Evolutionary conservation across 2,797 vertebrate species (phyloP).

Genomic region (Alosa sapidissima): DNA sequence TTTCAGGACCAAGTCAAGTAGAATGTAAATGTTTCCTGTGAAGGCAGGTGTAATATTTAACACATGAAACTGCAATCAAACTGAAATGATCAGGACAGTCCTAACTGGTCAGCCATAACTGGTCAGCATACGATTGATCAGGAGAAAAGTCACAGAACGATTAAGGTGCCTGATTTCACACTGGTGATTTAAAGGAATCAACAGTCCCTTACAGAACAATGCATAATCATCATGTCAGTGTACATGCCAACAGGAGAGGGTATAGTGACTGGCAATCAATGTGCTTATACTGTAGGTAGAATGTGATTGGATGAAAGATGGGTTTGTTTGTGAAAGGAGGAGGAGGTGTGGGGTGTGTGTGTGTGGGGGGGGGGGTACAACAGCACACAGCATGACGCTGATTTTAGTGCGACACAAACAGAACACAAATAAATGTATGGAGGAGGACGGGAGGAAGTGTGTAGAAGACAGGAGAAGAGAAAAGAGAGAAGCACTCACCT

Average conservation of each 20-base stretch:
- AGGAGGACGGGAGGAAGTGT: not conserved
- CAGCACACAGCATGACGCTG: not conserved
- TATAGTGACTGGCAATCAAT: not conserved
- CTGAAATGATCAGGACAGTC: not conserved
- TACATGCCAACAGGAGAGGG: not conserved
- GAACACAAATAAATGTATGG: not conserved
- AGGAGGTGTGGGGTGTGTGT: not conserved
- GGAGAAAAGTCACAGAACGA: no score
- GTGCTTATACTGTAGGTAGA: not conserved
- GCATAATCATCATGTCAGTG: not conserved
- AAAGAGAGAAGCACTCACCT: constrained; percentile 80
- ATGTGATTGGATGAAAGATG: not conserved
- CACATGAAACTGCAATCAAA: not conserved
- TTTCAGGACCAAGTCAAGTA: not conserved
- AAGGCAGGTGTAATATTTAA: not conserved
- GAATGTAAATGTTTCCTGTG: not conserved
- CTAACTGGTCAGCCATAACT: no score
- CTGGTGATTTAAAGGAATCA: not conserved
- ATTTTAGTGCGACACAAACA: constrained; percentile 23
- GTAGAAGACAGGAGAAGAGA: constrained; percentile 46
- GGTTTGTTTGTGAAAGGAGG: not conserved
- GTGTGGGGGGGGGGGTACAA: not conserved
- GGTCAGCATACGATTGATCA: no score
- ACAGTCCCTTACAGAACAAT: not conserved
- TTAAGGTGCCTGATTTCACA: no score